Conservation (phyloP, 2,797 vertebrate genomes). For the Neosilurus hyrtlii region DNA sequence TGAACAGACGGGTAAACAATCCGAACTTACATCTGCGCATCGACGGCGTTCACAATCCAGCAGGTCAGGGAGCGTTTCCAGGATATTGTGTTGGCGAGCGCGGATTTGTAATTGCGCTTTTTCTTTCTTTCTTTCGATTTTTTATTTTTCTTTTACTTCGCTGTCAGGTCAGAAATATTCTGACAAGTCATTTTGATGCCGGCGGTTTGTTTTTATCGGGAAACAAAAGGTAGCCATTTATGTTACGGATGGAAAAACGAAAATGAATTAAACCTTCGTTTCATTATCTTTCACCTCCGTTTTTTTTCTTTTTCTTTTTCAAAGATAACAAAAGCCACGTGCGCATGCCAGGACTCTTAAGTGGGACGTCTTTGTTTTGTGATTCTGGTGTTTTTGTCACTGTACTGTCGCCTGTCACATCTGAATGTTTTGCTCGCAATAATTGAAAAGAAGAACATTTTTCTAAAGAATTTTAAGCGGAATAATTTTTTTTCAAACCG, state of each 20-base stretch:
- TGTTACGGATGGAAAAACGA: neutral
- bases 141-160: neutral
- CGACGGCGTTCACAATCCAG: neutral
- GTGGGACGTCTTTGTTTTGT: neutral
- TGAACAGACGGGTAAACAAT: neutral
- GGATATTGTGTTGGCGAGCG: constrained; percentile 4
- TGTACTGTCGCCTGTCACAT: neutral
- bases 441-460: no score
- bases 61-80: neutral
- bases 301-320: neutral
- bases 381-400: neutral
- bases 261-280: constrained; percentile 3
- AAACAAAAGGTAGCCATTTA: neutral
- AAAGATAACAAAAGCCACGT: neutral
- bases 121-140: neutral
- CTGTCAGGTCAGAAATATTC: constrained; percentile 20
- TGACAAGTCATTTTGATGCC: neutral
- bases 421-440: no score
- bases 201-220: neutral
- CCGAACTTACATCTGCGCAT: constrained; percentile 7
- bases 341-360: constrained; percentile 5
- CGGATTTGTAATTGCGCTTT: neutral
- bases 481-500: no score
- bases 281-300: constrained; percentile 18
- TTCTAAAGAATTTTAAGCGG: no score